A percentile compares a stretch with the other conserved stretches of the same genome.
Conservation (phyloP, 2,888 invertebrate genomes). For the Lissocephala sabroskyi region DNA sequence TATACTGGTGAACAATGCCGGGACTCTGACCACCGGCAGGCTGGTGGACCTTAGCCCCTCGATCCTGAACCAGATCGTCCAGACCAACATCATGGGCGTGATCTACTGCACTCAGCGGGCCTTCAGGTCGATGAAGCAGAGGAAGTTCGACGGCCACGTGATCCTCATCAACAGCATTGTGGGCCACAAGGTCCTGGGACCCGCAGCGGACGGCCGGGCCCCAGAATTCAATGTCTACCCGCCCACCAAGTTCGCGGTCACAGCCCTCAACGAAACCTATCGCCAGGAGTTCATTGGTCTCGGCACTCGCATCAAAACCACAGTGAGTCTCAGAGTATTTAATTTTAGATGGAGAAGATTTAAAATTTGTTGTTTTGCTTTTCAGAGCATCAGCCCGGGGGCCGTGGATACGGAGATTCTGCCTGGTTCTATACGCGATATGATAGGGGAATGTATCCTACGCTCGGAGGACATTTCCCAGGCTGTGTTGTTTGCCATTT, state of each 20-base stretch:
- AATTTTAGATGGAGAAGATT: not conserved
- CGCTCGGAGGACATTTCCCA: constrained; percentile 57
- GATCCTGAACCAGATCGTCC: constrained; percentile 61
- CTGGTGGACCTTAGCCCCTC: constrained; percentile 42
- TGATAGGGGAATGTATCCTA: constrained; percentile 30
- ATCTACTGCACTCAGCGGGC: constrained; percentile 73
- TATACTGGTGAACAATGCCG: constrained; percentile 77
- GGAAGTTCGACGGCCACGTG: constrained; percentile 73
- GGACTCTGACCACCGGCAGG: constrained; percentile 57
- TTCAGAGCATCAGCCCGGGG: constrained; percentile 62
- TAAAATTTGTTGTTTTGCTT: not conserved
- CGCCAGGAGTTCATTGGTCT: constrained; percentile 67
- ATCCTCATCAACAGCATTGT: constrained; percentile 72
- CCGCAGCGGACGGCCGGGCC: constrained; percentile 9
- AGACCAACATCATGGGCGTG: constrained; percentile 73
- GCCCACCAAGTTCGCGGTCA: constrained; percentile 67
- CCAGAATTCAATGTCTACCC: constrained; percentile 62
- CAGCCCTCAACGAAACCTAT: constrained; percentile 66
- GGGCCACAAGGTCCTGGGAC: constrained; percentile 57
- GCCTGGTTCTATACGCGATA: constrained; percentile 24
- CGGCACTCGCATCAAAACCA: constrained; percentile 68
- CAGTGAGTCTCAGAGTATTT: constrained; percentile 51
- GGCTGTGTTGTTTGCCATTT: constrained; percentile 55
- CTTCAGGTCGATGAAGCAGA: constrained; percentile 73
- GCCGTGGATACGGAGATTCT: constrained; percentile 61